phyloP scores from a whole-genome alignment of 2,113 vertebrate species.

The Hippolais icterina region DNA sequence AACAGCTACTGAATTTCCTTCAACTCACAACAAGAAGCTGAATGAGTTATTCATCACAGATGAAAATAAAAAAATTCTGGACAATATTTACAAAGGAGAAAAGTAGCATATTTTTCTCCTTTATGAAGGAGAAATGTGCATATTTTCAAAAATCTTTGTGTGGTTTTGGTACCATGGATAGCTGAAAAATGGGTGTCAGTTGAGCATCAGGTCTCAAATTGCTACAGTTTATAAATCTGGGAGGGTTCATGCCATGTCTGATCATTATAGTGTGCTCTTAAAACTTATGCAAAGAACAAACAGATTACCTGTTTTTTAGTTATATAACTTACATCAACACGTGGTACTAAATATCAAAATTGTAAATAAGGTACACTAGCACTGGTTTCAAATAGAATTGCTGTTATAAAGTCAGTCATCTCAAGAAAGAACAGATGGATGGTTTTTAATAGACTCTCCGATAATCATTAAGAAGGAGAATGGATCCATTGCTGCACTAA shows the following conservation, averaged over 20 bases:
- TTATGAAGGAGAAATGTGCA: too few relatives aligned
- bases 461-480: constrained; percentile 24
- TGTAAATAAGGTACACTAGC: background rate
- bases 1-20: background rate
- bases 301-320: background rate
- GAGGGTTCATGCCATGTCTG: background rate
- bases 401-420: background rate
- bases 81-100: background rate
- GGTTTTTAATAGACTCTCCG: background rate
- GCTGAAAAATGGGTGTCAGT: background rate
- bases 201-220: background rate
- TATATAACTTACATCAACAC: background rate
- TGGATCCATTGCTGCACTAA: background rate
- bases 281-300: background rate
- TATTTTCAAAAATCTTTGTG: background rate
- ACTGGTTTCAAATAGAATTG: constrained; percentile 8
- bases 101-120: too few relatives aligned
- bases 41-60: background rate
- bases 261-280: background rate
- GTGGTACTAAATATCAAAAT: background rate
- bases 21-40: background rate
- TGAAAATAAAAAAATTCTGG: background rate
- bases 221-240: background rate
- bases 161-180: background rate
- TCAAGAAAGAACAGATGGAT: constrained; percentile 24